Conservation (phyloP, 2,113 vertebrate species). For the Podiceps cristatus region DNA sequence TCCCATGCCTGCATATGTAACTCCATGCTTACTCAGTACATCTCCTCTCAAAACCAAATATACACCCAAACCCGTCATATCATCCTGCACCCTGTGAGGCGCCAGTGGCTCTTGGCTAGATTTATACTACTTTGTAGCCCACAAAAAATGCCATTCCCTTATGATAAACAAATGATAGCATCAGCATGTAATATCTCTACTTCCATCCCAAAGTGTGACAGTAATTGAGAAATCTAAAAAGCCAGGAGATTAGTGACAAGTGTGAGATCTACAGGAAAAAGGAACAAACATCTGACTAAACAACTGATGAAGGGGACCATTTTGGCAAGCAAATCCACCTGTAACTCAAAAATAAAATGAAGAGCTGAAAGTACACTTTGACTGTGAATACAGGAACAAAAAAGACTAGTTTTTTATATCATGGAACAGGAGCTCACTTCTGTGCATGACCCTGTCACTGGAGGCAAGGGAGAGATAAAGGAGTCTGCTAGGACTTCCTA, state of each 20-base stretch:
- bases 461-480: neutral
- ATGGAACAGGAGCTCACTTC: neutral
- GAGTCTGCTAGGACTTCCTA: neutral
- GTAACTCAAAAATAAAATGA: neutral
- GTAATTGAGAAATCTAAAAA: neutral
- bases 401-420: neutral
- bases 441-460: neutral
- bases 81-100: neutral
- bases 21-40: neutral
- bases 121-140: neutral
- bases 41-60: neutral
- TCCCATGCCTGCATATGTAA: neutral
- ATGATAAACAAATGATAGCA: neutral
- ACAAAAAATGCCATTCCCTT: neutral
- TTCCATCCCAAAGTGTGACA: neutral
- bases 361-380: neutral
- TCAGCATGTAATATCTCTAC: neutral
- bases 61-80: neutral
- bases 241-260: neutral
- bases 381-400: neutral
- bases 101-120: neutral
- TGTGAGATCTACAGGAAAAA: neutral
- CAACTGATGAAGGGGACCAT: conserved; percentile 25
- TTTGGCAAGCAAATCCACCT: neutral
- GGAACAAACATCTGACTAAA: conserved; percentile 28